Conservation (phyloP, 2,888 invertebrate genomes). For the Tortricodes alternella region DNA sequence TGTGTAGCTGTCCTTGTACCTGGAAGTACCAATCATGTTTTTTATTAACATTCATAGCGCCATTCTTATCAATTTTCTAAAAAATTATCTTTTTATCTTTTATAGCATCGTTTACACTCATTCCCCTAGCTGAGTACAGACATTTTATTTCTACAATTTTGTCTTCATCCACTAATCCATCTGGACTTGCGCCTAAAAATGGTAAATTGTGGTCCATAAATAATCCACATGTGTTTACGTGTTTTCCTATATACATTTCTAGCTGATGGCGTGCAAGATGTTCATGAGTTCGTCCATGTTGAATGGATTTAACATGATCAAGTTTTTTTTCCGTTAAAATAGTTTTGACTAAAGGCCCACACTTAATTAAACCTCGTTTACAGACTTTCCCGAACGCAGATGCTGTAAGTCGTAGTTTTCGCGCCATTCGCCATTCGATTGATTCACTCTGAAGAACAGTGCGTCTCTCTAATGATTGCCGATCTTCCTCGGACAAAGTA, state of each 20-base stretch:
- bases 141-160: slow-evolving; percentile 25
- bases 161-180: slow-evolving; percentile 11
- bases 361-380: slow-evolving; percentile 18
- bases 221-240: background rate
- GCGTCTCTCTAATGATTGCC: background rate
- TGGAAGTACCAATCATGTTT: no score
- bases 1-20: no score
- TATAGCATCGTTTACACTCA: slow-evolving; percentile 9
- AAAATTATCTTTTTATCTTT: slow-evolving; percentile 22
- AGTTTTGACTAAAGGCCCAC: background rate
- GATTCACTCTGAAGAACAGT: slow-evolving; percentile 14
- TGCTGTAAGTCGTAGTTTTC: slow-evolving; percentile 21
- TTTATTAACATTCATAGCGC: no score
- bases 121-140: background rate
- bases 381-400: slow-evolving; percentile 16
- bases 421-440: slow-evolving; percentile 12
- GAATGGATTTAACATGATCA: background rate
- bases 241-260: background rate
- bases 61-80: background rate
- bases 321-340: slow-evolving; percentile 5
- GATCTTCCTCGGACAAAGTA: background rate
- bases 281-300: background rate
- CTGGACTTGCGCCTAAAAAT: slow-evolving; percentile 28
- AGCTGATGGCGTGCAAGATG: background rate
- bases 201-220: background rate